Conservation (phyloP, 2,113 vertebrate species). For the Spilogale gracilis region DNA sequence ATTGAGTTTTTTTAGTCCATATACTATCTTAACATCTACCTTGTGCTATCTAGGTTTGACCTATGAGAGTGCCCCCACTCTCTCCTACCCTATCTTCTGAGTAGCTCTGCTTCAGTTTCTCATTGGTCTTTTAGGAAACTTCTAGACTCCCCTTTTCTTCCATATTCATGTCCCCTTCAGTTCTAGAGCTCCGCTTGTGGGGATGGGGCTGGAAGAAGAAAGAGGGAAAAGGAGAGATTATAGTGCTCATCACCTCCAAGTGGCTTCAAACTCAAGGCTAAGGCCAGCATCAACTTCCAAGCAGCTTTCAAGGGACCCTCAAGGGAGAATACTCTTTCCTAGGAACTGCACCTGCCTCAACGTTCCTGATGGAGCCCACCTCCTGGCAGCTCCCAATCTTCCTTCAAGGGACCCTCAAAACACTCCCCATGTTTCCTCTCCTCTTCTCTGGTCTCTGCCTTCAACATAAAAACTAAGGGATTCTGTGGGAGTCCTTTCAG, state of each 20-base stretch:
- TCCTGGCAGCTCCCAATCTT: neutral
- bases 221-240: neutral
- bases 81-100: neutral
- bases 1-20: neutral
- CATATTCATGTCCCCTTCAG: neutral
- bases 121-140: neutral
- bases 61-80: neutral
- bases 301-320: neutral
- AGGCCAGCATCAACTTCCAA: neutral
- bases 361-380: neutral
- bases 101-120: neutral
- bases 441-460: neutral
- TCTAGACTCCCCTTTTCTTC: neutral
- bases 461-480: neutral
- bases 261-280: neutral
- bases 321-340: neutral
- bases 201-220: neutral
- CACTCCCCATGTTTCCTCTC: neutral
- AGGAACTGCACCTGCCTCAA: accelerated
- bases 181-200: neutral
- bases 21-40: neutral
- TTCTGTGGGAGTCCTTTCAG: neutral
- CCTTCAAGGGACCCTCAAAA: neutral
- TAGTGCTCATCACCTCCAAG: neutral
- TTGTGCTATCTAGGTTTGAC: neutral